These are phyloP conservation scores for Catalaphyllia jardinei DNA, from an alignment of 64 coral and sea anemone genomes.

Conservation along the genomic window DNA sequence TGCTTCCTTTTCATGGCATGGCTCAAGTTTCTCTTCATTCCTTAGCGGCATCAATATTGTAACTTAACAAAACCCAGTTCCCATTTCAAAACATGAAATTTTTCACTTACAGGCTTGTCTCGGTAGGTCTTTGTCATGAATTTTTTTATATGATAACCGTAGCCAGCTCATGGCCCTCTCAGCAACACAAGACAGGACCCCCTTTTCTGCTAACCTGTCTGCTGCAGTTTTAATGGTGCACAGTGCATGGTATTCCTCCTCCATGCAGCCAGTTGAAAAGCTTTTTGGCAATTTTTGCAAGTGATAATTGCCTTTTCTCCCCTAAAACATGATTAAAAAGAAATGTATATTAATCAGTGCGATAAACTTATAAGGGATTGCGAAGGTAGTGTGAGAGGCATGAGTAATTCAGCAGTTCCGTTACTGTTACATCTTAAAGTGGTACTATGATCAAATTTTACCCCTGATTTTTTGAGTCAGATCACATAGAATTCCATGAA, in stretches of 20 bases:
- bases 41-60: too few relatives aligned
- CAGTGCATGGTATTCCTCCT: background rate
- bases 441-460: too few relatives aligned
- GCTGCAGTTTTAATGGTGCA: background rate
- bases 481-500: too few relatives aligned
- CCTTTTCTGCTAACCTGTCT: background rate
- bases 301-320: background rate
- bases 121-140: background rate
- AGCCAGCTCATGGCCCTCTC: background rate
- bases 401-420: too few relatives aligned
- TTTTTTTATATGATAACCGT: background rate
- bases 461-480: too few relatives aligned
- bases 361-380: too few relatives aligned
- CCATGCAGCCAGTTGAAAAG: background rate
- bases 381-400: too few relatives aligned
- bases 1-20: too few relatives aligned
- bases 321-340: background rate
- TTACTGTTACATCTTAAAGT: too few relatives aligned
- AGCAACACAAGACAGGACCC: background rate
- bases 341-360: too few relatives aligned
- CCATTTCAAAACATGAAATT: background rate
- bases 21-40: too few relatives aligned
- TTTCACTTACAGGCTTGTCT: background rate
- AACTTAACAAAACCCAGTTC: too few relatives aligned
- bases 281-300: background rate